phyloP scores from a whole-genome alignment of 2,797 vertebrate genomes.

The Melanotaenia pygmaea region DNA sequence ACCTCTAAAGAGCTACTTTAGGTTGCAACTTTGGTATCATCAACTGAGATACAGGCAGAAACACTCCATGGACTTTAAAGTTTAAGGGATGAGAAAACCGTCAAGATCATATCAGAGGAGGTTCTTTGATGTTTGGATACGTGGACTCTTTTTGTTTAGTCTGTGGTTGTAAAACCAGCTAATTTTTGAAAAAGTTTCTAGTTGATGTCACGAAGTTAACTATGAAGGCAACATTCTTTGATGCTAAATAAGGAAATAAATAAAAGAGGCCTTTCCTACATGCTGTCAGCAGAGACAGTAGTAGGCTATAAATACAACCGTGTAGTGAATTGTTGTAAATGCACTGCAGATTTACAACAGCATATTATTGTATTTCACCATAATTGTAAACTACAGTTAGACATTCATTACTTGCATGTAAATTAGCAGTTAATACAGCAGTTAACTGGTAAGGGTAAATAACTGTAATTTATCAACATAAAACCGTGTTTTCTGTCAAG shows the following conservation, averaged over 20 bases:
- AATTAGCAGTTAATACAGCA: constrained; percentile 15
- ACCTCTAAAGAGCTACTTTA: too few relatives aligned
- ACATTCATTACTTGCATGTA: constrained; percentile 11
- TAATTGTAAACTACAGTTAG: constrained; percentile 9
- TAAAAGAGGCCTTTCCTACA: not conserved
- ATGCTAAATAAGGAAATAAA: constrained; percentile 23
- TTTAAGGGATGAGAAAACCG: too few relatives aligned
- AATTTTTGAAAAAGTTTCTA: constrained; percentile 1
- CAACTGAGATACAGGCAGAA: too few relatives aligned
- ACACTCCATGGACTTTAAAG: too few relatives aligned
- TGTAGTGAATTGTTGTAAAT: not conserved
- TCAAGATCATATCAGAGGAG: not conserved
- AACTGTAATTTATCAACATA: not conserved
- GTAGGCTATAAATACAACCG: constrained; percentile 1
- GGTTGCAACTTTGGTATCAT: too few relatives aligned
- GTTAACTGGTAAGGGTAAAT: not conserved
- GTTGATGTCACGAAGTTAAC: constrained; percentile 7
- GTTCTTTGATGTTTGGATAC: not conserved
- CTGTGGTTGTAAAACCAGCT: not conserved
- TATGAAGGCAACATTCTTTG: constrained; percentile 3
- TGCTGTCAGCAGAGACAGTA: not conserved
- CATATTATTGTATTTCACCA: not conserved
- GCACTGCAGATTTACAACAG: constrained; percentile 1
- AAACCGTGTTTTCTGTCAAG: constrained; percentile 2
- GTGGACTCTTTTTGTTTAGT: not conserved